Base-by-base conservation (phyloP, 1,140 invertebrate species). In the Drosophila ogumai region DNA sequence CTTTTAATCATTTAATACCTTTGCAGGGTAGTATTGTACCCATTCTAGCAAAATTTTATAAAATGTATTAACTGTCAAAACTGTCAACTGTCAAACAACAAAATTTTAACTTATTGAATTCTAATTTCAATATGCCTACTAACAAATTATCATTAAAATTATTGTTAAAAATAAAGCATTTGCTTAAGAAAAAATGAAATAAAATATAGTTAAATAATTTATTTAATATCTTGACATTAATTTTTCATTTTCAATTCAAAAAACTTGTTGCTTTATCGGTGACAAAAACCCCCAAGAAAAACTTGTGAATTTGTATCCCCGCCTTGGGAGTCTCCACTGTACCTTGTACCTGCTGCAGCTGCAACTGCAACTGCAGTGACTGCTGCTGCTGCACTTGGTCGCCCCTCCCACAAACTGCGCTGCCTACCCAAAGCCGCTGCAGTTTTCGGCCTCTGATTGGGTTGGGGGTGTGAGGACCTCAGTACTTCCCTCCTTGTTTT, bases 321-420 rank as follows among this genome's bases (percentile, higher is more conserved):
- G n/a, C 0, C 8, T 10, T 31, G 12, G 13, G 22, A 17, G 52
- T 69, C 15, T 54, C 41, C 34, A 77, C 63, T 69, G 68, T 77
- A 57, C 40, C 8, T 44, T 58, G 44, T 73, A 47, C 44, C 40
- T 47, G 69, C 50, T 61, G 44, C n/a, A 55, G 43, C 28, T 22
- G 22, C 22, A 32, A n/a, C 36, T 38, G 44, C 52, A 40, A 32
- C 43, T 36, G 36, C 52, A 59, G 31, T 31, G 25, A 28, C 8
- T 40, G 46, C 50, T 36, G 50, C 52, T 19, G 43, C 22, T 43
- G 66, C 31, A 22, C 17, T 66, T 78, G 19, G 13, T 55, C 5
- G 82, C 82, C 82, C 74, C 82, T 86, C 78, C 78, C 69, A 85
- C 81, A 32, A 43, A 17, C 55, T 75, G 71, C 77, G 64, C 77